Evolutionary conservation across 1,140 invertebrate species (phyloP).

Genomic region (Drosophila subpulchrella): DNA sequence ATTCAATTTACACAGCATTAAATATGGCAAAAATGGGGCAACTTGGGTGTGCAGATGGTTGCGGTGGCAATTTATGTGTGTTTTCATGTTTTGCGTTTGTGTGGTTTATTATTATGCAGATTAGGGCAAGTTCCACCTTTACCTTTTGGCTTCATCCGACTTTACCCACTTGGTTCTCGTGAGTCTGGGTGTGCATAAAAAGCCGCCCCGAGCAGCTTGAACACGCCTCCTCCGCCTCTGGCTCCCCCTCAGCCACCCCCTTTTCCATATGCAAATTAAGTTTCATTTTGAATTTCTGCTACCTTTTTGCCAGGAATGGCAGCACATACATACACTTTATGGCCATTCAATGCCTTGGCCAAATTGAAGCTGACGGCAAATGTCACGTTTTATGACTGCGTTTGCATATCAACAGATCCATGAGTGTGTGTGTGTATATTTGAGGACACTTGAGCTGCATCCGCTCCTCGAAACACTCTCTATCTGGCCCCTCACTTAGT

Average conservation of each 20-base stretch:
- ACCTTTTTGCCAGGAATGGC: conserved; percentile 52
- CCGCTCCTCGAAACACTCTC: conserved; percentile 10
- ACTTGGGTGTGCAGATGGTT: background rate
- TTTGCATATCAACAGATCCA: conserved; percentile 71
- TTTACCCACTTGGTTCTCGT: conserved; percentile 36
- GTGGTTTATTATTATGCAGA: conserved; percentile 82
- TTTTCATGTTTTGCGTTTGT: conserved; percentile 40
- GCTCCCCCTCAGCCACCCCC: background rate
- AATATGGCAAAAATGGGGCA: conserved; percentile 65
- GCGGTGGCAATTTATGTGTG: conserved; percentile 54
- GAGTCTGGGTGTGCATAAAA: conserved; percentile 66
- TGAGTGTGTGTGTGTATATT: background rate
- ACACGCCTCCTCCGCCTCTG: conserved; percentile 8
- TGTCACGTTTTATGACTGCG: conserved; percentile 76
- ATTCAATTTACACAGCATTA: conserved; percentile 81
- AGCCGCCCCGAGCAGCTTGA: conserved; percentile 29
- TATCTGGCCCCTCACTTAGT: conserved; percentile 36
- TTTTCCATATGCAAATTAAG: conserved; percentile 63
- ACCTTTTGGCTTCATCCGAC: conserved; percentile 9
- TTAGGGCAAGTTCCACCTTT: conserved; percentile 64
- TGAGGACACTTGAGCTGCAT: conserved; percentile 15
- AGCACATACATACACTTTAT: conserved; percentile 39
- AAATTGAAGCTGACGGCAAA: conserved; percentile 68
- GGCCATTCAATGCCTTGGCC: conserved; percentile 62
- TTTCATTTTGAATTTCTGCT: conserved; percentile 70